A percentile compares a stretch with the other conserved stretches of the same genome.
phyloP scores from a whole-genome alignment of 2,888 invertebrate genomes.

The Ectropis crepuscularia region DNA sequence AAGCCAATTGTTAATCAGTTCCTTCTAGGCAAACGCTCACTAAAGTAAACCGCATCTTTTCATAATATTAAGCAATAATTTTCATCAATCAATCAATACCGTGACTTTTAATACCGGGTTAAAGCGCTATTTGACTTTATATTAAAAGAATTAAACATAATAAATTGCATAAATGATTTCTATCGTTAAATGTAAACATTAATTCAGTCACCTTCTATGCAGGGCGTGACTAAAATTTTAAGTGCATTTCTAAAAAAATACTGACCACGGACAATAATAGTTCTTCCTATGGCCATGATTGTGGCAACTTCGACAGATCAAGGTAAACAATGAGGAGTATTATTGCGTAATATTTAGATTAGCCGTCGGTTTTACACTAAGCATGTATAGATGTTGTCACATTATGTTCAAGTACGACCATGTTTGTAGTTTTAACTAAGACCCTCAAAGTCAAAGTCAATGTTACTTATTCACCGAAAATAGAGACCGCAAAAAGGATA shows the following conservation, averaged over 20 bases:
- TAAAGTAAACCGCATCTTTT: too few species aligned
- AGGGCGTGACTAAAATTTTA: conserved; percentile 3
- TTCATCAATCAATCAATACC: too few species aligned
- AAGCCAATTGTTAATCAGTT: too few species aligned
- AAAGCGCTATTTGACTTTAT: too few species aligned
- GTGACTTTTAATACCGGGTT: too few species aligned
- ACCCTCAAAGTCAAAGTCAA: not conserved
- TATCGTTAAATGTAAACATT: too few species aligned
- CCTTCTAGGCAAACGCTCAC: too few species aligned
- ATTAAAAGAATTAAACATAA: too few species aligned
- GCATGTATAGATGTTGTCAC: not conserved
- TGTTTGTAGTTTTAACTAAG: not conserved
- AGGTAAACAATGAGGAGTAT: conserved; percentile 2
- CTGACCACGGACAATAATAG: not conserved
- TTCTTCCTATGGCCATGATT: not conserved
- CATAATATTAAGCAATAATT: too few species aligned
- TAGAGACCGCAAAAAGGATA: too few species aligned
- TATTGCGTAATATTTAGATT: not conserved
- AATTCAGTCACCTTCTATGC: not conserved
- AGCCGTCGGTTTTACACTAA: not conserved
- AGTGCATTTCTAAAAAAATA: not conserved
- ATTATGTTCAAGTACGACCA: conserved; percentile 4
- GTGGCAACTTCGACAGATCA: conserved; percentile 6
- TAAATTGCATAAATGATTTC: too few species aligned
- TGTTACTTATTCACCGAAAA: too few species aligned